Conservation (phyloP, 1,140 invertebrate genomes). For the Chrysomallon squamiferum region DNA sequence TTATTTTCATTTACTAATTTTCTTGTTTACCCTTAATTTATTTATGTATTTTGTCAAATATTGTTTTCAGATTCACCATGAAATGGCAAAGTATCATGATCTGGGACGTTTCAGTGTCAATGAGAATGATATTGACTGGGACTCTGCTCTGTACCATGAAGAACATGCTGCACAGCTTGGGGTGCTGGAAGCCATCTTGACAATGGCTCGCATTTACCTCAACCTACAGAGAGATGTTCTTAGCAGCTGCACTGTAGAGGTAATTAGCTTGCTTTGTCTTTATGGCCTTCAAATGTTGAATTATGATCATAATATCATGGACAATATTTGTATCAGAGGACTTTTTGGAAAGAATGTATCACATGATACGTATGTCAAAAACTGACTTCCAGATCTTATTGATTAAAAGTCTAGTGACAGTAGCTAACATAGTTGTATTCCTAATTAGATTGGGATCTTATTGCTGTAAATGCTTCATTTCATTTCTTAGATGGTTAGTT, state of each 20-base stretch:
- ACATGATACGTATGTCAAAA: too few relatives aligned
- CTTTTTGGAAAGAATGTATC: too few relatives aligned
- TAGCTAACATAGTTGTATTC: too few relatives aligned
- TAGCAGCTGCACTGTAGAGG: conserved; percentile 53
- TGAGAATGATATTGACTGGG: conserved; percentile 62
- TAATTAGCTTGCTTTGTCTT: too few relatives aligned
- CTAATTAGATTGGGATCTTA: too few relatives aligned
- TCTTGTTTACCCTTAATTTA: too few relatives aligned
- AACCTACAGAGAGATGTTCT: conserved; percentile 67
- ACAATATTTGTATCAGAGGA: conserved; percentile 3
- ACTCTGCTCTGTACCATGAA: conserved; percentile 68
- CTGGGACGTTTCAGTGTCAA: conserved; percentile 65
- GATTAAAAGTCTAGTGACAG: too few relatives aligned
- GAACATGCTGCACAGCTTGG: conserved; percentile 68
- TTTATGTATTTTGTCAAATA: background rate
- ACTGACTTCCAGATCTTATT: too few relatives aligned
- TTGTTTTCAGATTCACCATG: conserved; percentile 67
- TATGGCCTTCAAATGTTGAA: too few relatives aligned
- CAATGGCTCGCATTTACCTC: conserved; percentile 66
- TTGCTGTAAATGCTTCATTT: too few relatives aligned
- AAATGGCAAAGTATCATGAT: conserved; percentile 70
- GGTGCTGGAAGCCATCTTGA: conserved; percentile 67
- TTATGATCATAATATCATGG: background rate
- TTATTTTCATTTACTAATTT: too few relatives aligned
- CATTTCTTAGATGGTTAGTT: too few relatives aligned